These are phyloP conservation scores for Nematolebias whitei DNA, from an alignment of 2,113 vertebrate genomes.

Conservation along the genomic window DNA sequence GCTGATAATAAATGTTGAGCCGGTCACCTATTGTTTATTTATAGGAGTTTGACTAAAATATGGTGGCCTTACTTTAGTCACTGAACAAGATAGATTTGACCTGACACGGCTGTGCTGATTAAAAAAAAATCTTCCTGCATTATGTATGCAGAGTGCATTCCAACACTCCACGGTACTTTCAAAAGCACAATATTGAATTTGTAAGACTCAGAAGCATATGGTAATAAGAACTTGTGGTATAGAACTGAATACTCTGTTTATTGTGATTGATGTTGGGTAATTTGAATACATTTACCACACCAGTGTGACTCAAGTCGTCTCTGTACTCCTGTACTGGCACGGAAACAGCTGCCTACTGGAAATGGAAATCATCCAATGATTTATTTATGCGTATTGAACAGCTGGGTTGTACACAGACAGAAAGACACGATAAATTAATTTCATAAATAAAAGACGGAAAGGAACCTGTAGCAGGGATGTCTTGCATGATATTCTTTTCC, in stretches of 20 bases:
- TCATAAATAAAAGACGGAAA: conserved; percentile 37
- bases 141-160: conserved; percentile 43
- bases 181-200: conserved; percentile 52
- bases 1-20: conserved; percentile 16
- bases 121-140: conserved; percentile 26
- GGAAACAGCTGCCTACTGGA: conserved; percentile 50
- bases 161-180: conserved; percentile 26
- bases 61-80: conserved; percentile 19
- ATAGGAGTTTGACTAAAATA: conserved; percentile 32
- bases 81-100: conserved; percentile 35
- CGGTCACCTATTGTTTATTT: conserved; percentile 40
- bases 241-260: conserved; percentile 20
- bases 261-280: conserved; percentile 47
- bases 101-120: conserved; percentile 31
- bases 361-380: conserved; percentile 62
- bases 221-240: conserved; percentile 38
- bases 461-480: conserved; percentile 26
- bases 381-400: conserved; percentile 63
- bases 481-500: conserved; percentile 9
- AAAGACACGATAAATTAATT: conserved; percentile 44
- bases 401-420: conserved; percentile 21
- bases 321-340: conserved; percentile 41
- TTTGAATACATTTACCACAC: conserved; percentile 50
- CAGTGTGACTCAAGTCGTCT: conserved; percentile 41
- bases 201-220: conserved; percentile 56